Base-by-base conservation (phyloP, 2,113 vertebrate species). In the Corythornis cristatus region DNA sequence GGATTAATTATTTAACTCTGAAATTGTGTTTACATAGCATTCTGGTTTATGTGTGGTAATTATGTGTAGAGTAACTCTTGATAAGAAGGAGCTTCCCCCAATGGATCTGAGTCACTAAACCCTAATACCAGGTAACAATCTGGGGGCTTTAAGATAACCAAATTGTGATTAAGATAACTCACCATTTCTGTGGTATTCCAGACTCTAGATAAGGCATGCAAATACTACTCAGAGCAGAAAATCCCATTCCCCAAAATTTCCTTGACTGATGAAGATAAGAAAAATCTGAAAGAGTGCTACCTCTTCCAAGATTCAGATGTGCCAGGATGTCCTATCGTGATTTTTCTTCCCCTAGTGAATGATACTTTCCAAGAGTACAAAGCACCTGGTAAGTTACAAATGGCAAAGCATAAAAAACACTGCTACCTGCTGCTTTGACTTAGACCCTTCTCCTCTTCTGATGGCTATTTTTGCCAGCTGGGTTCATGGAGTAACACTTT, bases 311-410 rank as follows among this genome's bases (percentile, higher is more conserved):
- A 98, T 45, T 87, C 97, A 80, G 96, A 97, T 5, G 40, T 29
- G 18, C 89, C 96, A 4, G 65, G 93, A 13, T 95, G 97, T 62
- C 98, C 98, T 0, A 94, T 97, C 0, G 96, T 98, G 68, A 56
- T 97, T 78, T 98, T 98, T 95, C 98, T 98, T 92, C 98, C 98
- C 2, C 97, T 98, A 23, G 97, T 98, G 92, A 98, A 94, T 6
- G 97, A 98, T 33, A 97, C 98, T 60, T 98, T 98, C 93, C 93
- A 58, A 70, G 96, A 98, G 62, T 98, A 98, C 93, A 98, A 97
- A 92, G 97, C 97, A 57, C 98, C 98, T 19, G 98, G 98, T 98
- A 94, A 97, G 96, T 91, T 66, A 48, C 25, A 75, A 46, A 19
- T 13, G 28, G 26, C 45, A 92, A 87, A 89, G 10, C 37, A 23